Evolutionary conservation across 1,140 invertebrate species (phyloP), one percentile per base, ranked within the genome.

Genomic region (Yoshiicerus persimilis): DNA sequence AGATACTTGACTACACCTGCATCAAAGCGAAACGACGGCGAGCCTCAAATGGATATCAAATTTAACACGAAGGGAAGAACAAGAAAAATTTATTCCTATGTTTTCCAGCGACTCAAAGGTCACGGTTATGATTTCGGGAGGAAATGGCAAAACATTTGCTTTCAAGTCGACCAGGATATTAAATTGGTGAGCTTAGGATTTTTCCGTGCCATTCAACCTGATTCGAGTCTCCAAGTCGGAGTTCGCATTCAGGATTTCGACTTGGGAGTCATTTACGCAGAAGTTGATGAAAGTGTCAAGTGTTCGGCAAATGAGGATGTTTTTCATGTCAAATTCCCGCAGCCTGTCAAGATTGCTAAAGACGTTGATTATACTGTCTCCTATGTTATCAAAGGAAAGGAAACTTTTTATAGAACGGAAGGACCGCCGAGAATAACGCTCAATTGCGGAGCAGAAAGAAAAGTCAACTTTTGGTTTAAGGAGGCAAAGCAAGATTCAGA

Each of bases 81-180:
- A 10, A 62, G 86, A 56, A 90, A 88, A 87, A 87, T 87, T n/a
- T 90, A 88, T 77, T 85, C 88, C n/a, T 90, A 90, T 41, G 84
- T 88, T n/a, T 88, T 90, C 27, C 86, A 89, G 39, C 23, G 89
- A 25, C 66, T 90, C 0, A 90, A 89, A 66, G 89, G 89, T 4
- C 87, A 90, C 34, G 89, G 89, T 2, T 90, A 64, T 86, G 87
- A 90, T 87, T 90, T 90, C 83, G 87, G 88, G 36, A 47, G 88
- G 32, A 88, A 89, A 64, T 90, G 85, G 85, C 87, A 90, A 86
- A 90, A 90, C 23, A 84, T 90, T 87, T 87, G 80, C n/a, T 90
- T 90, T 83, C 86, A 87, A 83, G 88, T 88, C 0, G 88, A 90
- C 66, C 77, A 84, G 23, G 85, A 87, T 39, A 90, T 90, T 62